These are phyloP conservation scores for Nomada fabriciana DNA, from an alignment of 2,888 invertebrate species.

Conservation along the genomic window DNA sequence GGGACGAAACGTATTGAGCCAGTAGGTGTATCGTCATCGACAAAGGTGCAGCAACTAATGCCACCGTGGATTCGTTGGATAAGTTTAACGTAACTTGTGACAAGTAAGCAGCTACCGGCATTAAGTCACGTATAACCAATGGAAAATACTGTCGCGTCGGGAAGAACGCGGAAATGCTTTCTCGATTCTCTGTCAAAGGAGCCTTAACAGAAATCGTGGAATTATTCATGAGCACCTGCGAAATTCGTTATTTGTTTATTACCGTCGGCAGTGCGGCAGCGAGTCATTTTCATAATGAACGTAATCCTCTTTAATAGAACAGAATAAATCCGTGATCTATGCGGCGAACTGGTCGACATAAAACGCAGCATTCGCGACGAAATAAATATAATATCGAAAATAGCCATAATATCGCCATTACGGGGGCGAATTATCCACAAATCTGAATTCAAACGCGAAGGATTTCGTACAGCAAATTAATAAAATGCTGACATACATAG, in stretches of 20 bases:
- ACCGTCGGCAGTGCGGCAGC: slow-evolving; percentile 14
- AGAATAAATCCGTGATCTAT: slow-evolving; percentile 3
- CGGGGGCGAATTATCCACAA: background rate
- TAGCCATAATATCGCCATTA: too few species aligned
- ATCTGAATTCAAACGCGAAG: slow-evolving; percentile 1
- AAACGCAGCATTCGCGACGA: background rate
- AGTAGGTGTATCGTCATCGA: slow-evolving; percentile 34
- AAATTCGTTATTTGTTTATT: slow-evolving; percentile 65
- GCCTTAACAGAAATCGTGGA: slow-evolving; percentile 48
- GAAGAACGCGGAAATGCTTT: slow-evolving; percentile 61
- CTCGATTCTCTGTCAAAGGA: slow-evolving; percentile 45
- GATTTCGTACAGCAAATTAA: background rate
- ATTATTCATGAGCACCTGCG: slow-evolving; percentile 64
- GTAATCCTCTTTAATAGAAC: slow-evolving; percentile 2
- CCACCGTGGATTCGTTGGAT: slow-evolving; percentile 35
- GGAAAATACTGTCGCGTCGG: slow-evolving; percentile 46
- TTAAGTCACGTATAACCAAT: slow-evolving; percentile 49
- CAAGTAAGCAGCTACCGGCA: slow-evolving; percentile 44
- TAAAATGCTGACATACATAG: background rate
- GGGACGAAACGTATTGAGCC: slow-evolving; percentile 21
- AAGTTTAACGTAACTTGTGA: slow-evolving; percentile 46
- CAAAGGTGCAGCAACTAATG: slow-evolving; percentile 14
- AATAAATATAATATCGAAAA: background rate
- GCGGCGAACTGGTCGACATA: background rate
- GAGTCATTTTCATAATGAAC: slow-evolving; percentile 52